Percentiles rank a stretch among this genome's conserved stretches.
These are phyloP conservation scores for Mongoloraphidia duomilia DNA, from an alignment of 2,888 invertebrate genomes.

Conservation along the genomic window DNA sequence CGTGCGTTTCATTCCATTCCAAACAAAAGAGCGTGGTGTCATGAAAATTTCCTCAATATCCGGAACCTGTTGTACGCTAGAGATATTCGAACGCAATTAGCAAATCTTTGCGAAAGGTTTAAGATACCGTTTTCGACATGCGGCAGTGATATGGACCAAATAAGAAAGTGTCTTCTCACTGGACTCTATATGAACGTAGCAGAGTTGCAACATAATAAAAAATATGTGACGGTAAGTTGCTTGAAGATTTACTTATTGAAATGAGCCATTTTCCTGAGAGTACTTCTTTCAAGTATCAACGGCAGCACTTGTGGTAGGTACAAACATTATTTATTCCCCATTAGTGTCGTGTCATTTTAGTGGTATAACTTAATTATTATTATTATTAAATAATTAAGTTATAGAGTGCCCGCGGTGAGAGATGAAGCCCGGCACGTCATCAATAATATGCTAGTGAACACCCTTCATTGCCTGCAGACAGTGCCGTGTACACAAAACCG, in stretches of 20 bases:
- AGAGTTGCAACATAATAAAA: constrained; percentile 55
- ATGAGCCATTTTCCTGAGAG: no score
- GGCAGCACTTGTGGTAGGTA: no score
- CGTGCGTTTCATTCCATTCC: constrained; percentile 54
- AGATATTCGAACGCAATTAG: constrained; percentile 67
- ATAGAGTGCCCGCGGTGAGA: no score
- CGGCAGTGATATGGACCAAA: constrained; percentile 43
- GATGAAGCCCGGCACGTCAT: no score
- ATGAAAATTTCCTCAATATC: constrained; percentile 72
- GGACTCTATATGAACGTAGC: constrained; percentile 82
- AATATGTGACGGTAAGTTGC: constrained; percentile 47
- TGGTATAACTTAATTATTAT: no score
- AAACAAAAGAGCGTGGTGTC: constrained; percentile 73
- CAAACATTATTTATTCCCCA: no score
- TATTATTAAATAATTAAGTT: no score
- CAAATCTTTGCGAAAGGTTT: constrained; percentile 49
- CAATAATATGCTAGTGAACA: no score
- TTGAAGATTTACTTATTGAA: constrained; percentile 9
- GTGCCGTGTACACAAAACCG: no score
- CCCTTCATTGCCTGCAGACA: no score
- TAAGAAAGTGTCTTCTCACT: constrained; percentile 63
- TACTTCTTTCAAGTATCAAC: no score
- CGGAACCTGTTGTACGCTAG: constrained; percentile 69
- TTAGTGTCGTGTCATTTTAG: no score
- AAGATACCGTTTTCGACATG: constrained; percentile 49